Percentiles rank a stretch among this genome's conserved stretches.
Evolutionary conservation across 2,113 vertebrate genomes (phyloP).

Genomic region (Loxodonta africana): DNA sequence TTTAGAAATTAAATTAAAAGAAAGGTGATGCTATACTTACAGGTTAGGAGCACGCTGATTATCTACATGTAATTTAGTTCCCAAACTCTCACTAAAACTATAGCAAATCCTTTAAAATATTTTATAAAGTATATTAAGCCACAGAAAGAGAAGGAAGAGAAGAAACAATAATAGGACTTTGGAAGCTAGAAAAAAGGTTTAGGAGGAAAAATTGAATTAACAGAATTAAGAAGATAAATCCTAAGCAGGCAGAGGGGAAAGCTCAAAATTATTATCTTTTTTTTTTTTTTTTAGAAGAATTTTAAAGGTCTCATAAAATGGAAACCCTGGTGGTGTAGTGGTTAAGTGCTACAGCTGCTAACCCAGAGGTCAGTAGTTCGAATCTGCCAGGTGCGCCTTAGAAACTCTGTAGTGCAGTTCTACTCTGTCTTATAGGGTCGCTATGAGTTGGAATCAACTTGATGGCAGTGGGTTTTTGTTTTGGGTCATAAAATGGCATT

Average conservation of each 20-base stretch:
- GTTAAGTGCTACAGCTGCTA: no score
- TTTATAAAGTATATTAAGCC: not conserved
- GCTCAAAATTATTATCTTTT: not conserved
- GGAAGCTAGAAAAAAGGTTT: not conserved
- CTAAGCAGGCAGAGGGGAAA: not conserved
- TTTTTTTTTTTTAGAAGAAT: not conserved
- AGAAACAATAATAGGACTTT: not conserved
- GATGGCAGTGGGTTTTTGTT: no score
- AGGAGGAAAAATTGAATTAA: not conserved
- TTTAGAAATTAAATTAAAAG: constrained; percentile 9
- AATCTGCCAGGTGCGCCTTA: no score
- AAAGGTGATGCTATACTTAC: not conserved
- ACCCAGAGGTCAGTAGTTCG: no score
- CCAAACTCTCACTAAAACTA: not conserved
- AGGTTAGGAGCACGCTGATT: not conserved
- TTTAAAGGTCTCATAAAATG: not conserved
- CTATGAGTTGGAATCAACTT: no score
- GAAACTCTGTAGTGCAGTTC: no score
- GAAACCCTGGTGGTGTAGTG: no score
- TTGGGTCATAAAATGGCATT: not conserved
- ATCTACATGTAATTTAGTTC: not conserved
- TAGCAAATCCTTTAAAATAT: not conserved
- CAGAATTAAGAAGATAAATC: not conserved
- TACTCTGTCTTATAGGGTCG: no score
- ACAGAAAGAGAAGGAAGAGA: not conserved